Conservation (phyloP, 2,797 vertebrate species). For the Pipistrellus nathusii region DNA sequence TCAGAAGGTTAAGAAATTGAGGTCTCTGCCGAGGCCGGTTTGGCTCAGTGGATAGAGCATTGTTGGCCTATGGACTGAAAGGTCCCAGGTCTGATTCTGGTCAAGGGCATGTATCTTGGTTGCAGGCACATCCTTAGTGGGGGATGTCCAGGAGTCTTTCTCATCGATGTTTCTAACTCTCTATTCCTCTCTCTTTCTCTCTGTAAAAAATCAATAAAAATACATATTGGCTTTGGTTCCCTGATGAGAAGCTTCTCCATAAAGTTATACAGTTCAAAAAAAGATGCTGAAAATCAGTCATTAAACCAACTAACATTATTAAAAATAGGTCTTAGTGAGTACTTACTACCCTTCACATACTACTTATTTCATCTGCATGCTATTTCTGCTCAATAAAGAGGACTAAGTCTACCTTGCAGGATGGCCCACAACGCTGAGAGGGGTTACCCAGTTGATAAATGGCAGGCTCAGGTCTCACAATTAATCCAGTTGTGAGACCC, state of each 20-base stretch:
- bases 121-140: too few species aligned
- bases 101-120: too few species aligned
- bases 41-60: too few species aligned
- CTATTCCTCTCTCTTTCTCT: too few species aligned
- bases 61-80: too few species aligned
- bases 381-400: background rate
- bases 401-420: background rate
- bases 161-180: too few species aligned
- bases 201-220: too few species aligned
- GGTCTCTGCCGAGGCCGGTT: background rate
- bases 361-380: background rate
- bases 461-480: background rate
- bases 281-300: slow-evolving; percentile 4
- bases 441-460: background rate
- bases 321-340: background rate
- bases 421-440: background rate
- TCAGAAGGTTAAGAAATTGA: background rate
- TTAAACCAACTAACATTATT: background rate
- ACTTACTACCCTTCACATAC: background rate
- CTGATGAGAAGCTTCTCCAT: background rate
- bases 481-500: background rate
- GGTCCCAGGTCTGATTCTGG: too few species aligned
- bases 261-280: slow-evolving; percentile 1
- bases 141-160: too few species aligned
- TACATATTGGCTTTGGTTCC: background rate